These are phyloP conservation scores for Myrmecophaga tridactyla DNA, from an alignment of 2,113 vertebrate species.

Conservation along the genomic window DNA sequence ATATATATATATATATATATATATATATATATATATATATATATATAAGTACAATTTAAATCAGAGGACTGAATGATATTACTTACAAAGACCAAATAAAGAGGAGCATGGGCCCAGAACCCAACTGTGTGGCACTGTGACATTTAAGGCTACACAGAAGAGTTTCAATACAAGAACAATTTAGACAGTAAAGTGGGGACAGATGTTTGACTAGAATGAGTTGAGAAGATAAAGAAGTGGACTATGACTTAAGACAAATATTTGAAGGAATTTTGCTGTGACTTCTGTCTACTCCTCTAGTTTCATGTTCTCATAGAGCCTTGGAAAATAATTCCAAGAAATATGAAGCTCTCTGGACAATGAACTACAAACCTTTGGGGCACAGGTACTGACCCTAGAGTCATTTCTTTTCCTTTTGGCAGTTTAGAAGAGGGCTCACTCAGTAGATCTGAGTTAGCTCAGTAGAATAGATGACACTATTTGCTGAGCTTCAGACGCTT, in stretches of 20 bases:
- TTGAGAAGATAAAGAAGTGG: neutral
- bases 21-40: no score
- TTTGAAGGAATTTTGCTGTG: neutral
- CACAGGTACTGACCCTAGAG: neutral
- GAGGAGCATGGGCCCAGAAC: neutral
- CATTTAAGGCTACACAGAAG: neutral
- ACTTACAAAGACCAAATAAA: neutral
- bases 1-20: no score
- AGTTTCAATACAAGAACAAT: neutral
- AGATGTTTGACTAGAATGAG: neutral
- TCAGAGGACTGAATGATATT: neutral
- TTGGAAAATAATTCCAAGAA: neutral
- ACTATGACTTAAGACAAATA: neutral
- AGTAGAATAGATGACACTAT: neutral
- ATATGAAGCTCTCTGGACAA: neutral
- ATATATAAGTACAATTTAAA: conserved; percentile 21
- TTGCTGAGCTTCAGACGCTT: neutral
- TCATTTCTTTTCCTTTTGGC: neutral
- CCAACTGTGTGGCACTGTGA: neutral
- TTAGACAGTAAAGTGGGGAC: neutral
- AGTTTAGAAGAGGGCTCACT: neutral
- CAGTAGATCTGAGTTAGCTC: neutral
- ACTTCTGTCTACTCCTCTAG: neutral
- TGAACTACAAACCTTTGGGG: neutral
- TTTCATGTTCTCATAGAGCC: neutral